Percentiles rank a stretch among this genome's conserved stretches.
Evolutionary conservation across 2,797 vertebrate genomes (phyloP).

Genomic region (Astyanax mexicanus): DNA sequence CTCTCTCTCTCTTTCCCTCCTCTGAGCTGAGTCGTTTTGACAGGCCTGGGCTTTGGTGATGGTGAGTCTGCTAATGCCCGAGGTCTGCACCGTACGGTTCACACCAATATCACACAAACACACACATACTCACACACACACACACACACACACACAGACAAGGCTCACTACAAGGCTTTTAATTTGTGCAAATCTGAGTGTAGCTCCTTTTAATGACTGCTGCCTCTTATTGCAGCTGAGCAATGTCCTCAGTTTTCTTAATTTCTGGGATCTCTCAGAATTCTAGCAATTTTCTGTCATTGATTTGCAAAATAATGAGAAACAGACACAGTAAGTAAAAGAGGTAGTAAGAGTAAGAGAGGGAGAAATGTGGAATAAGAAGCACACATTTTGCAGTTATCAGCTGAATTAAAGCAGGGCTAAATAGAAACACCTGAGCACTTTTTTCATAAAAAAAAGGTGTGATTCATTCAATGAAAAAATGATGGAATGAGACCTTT

Average conservation of each 20-base stretch:
- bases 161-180: not conserved
- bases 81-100: constrained; percentile 33
- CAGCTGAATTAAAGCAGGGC: no score
- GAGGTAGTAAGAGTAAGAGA: not conserved
- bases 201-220: not conserved
- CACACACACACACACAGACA: not conserved
- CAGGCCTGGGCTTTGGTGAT: constrained; percentile 38
- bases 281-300: not conserved
- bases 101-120: constrained; percentile 17
- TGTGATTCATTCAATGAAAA: no score
- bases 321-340: not conserved
- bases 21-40: constrained; percentile 39
- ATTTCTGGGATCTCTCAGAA: no score
- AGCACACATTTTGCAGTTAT: no score
- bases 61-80: constrained; percentile 26
- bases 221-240: not conserved
- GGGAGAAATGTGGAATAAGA: no score
- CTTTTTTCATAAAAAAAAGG: no score
- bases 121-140: constrained; percentile 8
- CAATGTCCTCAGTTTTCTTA: not conserved
- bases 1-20: constrained; percentile 19
- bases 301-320: not conserved
- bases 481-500: no score
- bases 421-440: no score
- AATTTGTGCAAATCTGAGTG: constrained; percentile 1